Percentiles rank a stretch among this genome's conserved stretches.
Evolutionary conservation across 2,797 vertebrate genomes (phyloP).

Genomic region (Cirrhinus molitorella): DNA sequence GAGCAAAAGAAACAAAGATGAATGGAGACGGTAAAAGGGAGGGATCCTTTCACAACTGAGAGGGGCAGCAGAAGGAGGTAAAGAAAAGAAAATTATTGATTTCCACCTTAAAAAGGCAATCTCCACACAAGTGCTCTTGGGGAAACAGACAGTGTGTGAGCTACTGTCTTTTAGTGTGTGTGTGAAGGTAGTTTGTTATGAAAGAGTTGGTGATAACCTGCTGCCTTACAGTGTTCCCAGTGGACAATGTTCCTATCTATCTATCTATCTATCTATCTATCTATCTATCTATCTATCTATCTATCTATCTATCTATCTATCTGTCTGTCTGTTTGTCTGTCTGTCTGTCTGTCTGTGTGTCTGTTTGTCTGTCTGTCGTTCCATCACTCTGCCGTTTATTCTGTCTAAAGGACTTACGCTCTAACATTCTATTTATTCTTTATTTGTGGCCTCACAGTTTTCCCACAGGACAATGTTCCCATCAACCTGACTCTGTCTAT

Average conservation of each 20-base stretch:
- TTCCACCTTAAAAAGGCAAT: constrained; percentile 78
- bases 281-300: not conserved
- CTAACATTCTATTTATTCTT: not conserved
- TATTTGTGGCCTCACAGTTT: not conserved
- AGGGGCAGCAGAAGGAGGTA: constrained; percentile 66
- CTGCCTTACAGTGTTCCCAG: constrained; percentile 30
- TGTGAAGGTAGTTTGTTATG: constrained; percentile 46
- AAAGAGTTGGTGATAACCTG: constrained; percentile 35
- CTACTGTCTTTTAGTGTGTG: constrained; percentile 40
- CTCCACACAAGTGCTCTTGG: constrained; percentile 65
- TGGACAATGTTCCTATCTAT: not conserved
- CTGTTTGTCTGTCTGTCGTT: not conserved
- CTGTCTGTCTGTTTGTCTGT: not conserved
- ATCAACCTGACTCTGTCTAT: not conserved
- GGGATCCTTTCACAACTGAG: constrained; percentile 62
- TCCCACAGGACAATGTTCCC: not conserved
- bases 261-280: not conserved
- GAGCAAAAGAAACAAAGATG: constrained; percentile 13
- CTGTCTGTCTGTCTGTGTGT: not conserved
- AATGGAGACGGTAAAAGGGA: not conserved
- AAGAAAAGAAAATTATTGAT: constrained; percentile 76
- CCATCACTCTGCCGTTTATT: not conserved
- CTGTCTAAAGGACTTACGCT: not conserved
- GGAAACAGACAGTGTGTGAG: constrained; percentile 33
- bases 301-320: not conserved